Evolutionary conservation across 2,113 vertebrate species (phyloP).

Genomic region (Sclerurus mexicanus): DNA sequence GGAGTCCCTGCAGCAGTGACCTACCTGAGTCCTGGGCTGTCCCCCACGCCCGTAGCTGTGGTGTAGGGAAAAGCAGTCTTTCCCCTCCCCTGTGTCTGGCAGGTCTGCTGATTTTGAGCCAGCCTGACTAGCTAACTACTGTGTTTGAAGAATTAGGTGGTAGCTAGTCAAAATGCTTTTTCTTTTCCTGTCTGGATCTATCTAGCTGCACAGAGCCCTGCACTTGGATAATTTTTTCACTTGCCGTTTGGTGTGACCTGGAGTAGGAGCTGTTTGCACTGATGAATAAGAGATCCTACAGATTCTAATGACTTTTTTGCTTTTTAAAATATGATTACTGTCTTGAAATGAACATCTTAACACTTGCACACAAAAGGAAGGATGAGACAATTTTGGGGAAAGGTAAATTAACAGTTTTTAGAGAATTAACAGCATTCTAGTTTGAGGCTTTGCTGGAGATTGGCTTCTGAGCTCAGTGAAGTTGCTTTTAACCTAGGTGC

Average conservation of each 20-base stretch:
- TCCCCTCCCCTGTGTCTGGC: not conserved
- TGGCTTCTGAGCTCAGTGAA: not conserved
- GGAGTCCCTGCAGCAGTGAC: not conserved
- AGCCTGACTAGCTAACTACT: not conserved
- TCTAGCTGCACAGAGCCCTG: not conserved
- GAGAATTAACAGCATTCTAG: not conserved
- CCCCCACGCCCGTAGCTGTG: not conserved
- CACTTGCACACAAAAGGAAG: not conserved
- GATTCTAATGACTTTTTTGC: not conserved
- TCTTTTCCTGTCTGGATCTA: not conserved
- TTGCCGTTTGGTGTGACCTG: not conserved
- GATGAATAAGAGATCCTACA: not conserved
- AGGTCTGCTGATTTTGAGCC: not conserved
- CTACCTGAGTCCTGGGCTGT: fast-evolving
- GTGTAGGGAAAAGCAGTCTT: not conserved
- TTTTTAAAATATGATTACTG: not conserved
- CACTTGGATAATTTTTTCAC: not conserved
- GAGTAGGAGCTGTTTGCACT: not conserved
- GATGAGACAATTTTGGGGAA: not conserved
- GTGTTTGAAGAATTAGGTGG: not conserved
- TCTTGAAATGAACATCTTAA: not conserved
- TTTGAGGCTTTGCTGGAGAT: not conserved
- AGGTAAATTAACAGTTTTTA: not conserved
- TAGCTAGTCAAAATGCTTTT: not conserved
- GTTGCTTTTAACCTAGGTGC: not conserved